Base-by-base conservation (phyloP, 1,140 invertebrate species). In the Paralvinella palmiformis region DNA sequence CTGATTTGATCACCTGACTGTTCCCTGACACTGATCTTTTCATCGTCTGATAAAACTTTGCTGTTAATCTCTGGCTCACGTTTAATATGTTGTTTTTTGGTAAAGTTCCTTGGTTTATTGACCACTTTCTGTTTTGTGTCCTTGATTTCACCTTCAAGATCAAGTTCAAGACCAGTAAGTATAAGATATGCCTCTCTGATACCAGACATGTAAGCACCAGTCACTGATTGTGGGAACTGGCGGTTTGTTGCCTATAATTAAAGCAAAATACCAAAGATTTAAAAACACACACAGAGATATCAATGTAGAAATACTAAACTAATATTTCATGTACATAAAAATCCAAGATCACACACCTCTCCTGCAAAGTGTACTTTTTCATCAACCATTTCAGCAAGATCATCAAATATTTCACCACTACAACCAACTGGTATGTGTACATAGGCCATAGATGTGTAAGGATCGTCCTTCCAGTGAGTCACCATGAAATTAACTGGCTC, bases 361-460 rank as follows among this genome's bases (percentile, higher is more conserved):
- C 83, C 83, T 61, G 81, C 82, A 74, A 84, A 84, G 71, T 68
- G 83, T 10, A 84, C 3, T 67, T 74, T 79, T 6, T 79, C 66
- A 24, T 75, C 71, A 17, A 84, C 60, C 17, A 75, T 63, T 66
- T 77, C 66, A 31, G 79, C 77, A 37, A 84, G 59, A 33, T 69
- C 58, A 62, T 82, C 79, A 69, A 82, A 82, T 32, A 73, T 64
- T 7, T 75, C 72, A 1, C 76, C 77, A 32, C 59, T 69, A 27
- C 67, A 72, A 27, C 79, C 78, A 4, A 81, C 75, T 60, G 80
- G 81, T 4, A 84, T 68, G 67, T 77, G 83, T 53, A 76, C 80
- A 67, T 83, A 84, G 1, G 77, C 75, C 78, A 82, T 82, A 17
- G 73, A 69, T 55, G 75, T 67, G 57, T 74, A 65, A 6, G 65